Evolutionary conservation across 2,113 vertebrate species (phyloP), one percentile per base, ranked within the genome.

Genomic region (Amia ocellicauda): DNA sequence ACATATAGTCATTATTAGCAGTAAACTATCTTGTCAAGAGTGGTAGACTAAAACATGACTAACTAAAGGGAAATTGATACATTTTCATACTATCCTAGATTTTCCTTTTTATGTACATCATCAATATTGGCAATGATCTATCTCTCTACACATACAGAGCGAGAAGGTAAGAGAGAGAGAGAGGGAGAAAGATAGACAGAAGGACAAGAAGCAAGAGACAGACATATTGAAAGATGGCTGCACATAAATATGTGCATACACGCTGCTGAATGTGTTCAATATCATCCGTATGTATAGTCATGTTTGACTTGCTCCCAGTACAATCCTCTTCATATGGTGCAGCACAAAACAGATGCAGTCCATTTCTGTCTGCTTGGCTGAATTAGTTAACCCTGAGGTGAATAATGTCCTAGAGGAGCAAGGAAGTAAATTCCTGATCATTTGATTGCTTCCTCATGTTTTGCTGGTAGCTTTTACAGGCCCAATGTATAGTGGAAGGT

Each of bases 391-490:
- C 45, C 45, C 45, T n/a, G 45, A 47, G 45, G 45, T 47, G 45
- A 47, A 47, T n/a, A 22, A 58, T 47, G 36, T 47, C 47, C 59
- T 23, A 7, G 42, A 40, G 64, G 49, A 29, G 23, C 17, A 29
- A 60, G 64, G 36, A 61, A 50, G 29, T 28, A 55, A 28, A 11
- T 49, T 56, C 36, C 28, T 47, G 40, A 40, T 58, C 16, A 14
- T 14, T 58, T 58, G 45, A 62, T 61, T 52, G 52, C 27, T 64
- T 61, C 45, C 36, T 65, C 26, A 31, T 43, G 53, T 22, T 71
- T 49, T 19, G n/a, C 45, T n/a, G n/a, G 45, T 13, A n/a, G 45
- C 45, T 47, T 47, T 47, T 16, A 47, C 45, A n/a, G 14, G 45
- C 45, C n/a, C 16, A 19, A n/a, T 5, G n/a, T 47, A 5, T 47